phyloP scores from a whole-genome alignment of 2,797 vertebrate species.

The Enteromius afrohamiltoni region DNA sequence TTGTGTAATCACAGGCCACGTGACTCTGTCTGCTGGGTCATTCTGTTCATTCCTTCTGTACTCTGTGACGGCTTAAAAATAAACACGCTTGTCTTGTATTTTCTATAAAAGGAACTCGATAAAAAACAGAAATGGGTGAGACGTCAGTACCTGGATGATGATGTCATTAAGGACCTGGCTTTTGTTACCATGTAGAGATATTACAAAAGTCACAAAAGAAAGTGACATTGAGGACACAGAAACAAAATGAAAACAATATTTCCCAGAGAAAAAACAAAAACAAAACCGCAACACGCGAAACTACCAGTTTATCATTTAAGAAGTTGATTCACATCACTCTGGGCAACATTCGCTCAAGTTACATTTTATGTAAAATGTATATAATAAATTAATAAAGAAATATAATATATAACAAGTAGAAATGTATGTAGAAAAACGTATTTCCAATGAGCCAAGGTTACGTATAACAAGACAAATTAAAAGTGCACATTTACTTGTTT shows the following conservation, averaged over 20 bases:
- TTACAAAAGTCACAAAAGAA: not conserved
- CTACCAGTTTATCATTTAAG: not conserved
- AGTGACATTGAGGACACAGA: not conserved
- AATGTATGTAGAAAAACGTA: too few species aligned
- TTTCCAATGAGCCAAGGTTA: too few species aligned
- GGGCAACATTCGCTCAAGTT: not conserved
- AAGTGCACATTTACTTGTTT: not conserved
- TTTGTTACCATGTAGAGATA: not conserved
- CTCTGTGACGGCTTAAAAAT: slow-evolving; percentile 8
- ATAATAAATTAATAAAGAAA: not conserved
- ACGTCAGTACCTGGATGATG: slow-evolving; percentile 1
- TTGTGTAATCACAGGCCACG: not conserved
- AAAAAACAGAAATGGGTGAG: not conserved
- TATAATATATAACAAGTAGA: not conserved
- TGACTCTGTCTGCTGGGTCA: slow-evolving; percentile 6
- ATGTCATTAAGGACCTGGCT: slow-evolving; percentile 4
- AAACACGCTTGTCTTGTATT: slow-evolving; percentile 4
- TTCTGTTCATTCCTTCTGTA: not conserved
- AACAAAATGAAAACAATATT: slow-evolving; percentile 3
- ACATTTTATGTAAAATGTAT: too few species aligned
- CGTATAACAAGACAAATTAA: not conserved
- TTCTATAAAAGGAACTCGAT: slow-evolving; percentile 21
- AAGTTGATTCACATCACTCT: not conserved
- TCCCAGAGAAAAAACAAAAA: not conserved
- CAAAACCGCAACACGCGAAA: too few species aligned